Percentiles rank a stretch among this genome's conserved stretches.
Conservation (phyloP, 35 echinoderm and acorn worm species). For the Diadema setosum region DNA sequence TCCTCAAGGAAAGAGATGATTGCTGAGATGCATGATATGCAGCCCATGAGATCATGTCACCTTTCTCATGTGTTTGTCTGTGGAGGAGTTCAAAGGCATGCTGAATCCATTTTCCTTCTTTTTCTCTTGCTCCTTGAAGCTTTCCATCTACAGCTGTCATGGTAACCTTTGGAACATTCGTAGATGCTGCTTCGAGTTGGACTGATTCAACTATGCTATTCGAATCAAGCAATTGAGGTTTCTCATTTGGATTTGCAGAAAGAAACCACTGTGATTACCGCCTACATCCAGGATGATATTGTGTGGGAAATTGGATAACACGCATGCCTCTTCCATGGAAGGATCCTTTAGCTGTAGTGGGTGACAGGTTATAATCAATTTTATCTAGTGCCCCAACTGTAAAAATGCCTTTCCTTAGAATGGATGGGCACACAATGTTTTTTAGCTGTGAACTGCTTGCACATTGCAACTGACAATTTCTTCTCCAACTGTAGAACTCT, state of each 20-base stretch:
- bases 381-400: conserved; percentile 51
- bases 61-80: not conserved
- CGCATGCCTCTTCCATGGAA: conserved; percentile 50
- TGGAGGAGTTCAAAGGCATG: not conserved
- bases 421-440: conserved; percentile 14
- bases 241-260: not conserved
- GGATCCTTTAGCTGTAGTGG: conserved; percentile 13
- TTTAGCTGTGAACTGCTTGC: conserved; percentile 4
- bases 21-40: conserved; percentile 26
- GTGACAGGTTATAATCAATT: conserved; percentile 43
- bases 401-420: not conserved
- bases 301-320: not conserved
- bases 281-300: not conserved
- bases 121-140: not conserved
- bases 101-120: not conserved
- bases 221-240: not conserved
- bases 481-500: conserved; percentile 25
- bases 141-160: not conserved
- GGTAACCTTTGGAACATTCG: not conserved
- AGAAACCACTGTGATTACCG: not conserved
- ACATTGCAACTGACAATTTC: not conserved
- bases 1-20: not conserved
- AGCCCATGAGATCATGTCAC: conserved; percentile 1
- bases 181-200: not conserved
- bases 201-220: not conserved